These are phyloP conservation scores for Melikaiella ostensackeni DNA, from an alignment of 2,888 invertebrate species.

Conservation along the genomic window DNA sequence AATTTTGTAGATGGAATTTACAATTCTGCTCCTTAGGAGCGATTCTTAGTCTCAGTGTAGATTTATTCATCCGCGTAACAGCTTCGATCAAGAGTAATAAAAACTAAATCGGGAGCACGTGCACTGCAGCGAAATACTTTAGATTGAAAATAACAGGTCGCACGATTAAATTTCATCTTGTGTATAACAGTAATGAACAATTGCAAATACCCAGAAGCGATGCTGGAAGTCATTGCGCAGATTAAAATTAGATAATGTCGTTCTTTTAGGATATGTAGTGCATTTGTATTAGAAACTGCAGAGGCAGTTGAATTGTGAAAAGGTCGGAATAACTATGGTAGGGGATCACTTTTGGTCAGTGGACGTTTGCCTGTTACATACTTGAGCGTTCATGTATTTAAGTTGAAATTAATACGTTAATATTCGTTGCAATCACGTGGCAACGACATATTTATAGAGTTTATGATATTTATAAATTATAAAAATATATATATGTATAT, in stretches of 20 bases:
- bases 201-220: constrained; percentile 16
- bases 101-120: neutral
- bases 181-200: constrained; percentile 26
- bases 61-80: constrained; percentile 10
- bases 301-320: constrained; percentile 53
- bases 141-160: neutral
- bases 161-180: constrained; percentile 19
- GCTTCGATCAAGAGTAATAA: constrained; percentile 3
- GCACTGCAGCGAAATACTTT: neutral
- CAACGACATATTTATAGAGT: constrained; percentile 68
- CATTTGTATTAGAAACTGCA: constrained; percentile 44
- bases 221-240: constrained; percentile 37
- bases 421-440: constrained; percentile 63
- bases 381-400: constrained; percentile 59
- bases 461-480: constrained; percentile 69
- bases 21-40: constrained; percentile 18
- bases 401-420: constrained; percentile 52
- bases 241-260: constrained; percentile 30
- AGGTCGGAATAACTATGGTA: constrained; percentile 53
- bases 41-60: constrained; percentile 9
- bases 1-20: constrained; percentile 1
- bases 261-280: constrained; percentile 39
- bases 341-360: constrained; percentile 66
- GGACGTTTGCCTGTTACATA: constrained; percentile 65
- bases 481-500: constrained; percentile 57